Evolutionary conservation across 35 echinoderm and acorn worm species (phyloP).

Genomic region (Nesometra sesokonis): DNA sequence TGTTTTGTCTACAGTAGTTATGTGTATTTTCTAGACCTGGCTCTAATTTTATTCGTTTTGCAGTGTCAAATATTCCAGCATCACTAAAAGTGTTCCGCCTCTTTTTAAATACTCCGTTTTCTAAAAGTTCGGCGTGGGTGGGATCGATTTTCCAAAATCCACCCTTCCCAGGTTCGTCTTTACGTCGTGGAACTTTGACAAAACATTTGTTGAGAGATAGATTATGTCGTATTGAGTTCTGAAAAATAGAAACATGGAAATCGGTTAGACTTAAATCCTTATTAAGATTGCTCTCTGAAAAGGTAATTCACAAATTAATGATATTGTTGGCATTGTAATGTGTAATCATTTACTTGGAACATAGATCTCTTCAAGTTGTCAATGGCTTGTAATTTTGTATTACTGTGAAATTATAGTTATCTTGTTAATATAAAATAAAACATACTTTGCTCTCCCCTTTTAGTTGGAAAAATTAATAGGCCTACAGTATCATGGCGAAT

Average conservation of each 20-base stretch:
- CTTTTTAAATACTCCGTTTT: conserved; percentile 95
- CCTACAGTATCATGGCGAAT: no score
- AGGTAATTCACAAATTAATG: not conserved
- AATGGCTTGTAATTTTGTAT: no score
- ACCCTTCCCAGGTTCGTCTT: conserved; percentile 98
- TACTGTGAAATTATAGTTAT: no score
- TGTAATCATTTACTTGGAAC: no score
- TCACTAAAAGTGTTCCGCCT: conserved; percentile 42
- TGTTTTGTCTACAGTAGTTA: conserved; percentile 14
- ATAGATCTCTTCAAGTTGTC: no score
- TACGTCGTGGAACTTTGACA: conserved; percentile 81
- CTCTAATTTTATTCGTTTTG: conserved; percentile 72
- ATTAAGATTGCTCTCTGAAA: not conserved
- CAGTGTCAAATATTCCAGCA: conserved; percentile 1
- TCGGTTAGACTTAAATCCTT: no score
- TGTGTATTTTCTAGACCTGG: conserved; percentile 5
- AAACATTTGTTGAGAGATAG: conserved; percentile 99
- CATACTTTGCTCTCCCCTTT: no score
- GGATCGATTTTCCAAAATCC: conserved; percentile 99
- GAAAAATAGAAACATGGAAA: conserved; percentile 31
- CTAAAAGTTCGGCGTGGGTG: conserved; percentile 80
- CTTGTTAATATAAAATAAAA: no score
- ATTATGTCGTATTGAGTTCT: conserved; percentile 97
- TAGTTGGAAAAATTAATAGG: no score
- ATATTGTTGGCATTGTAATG: not conserved